Evolutionary conservation across 2,113 vertebrate genomes (phyloP).

Genomic region (Pachycephala philippinensis): DNA sequence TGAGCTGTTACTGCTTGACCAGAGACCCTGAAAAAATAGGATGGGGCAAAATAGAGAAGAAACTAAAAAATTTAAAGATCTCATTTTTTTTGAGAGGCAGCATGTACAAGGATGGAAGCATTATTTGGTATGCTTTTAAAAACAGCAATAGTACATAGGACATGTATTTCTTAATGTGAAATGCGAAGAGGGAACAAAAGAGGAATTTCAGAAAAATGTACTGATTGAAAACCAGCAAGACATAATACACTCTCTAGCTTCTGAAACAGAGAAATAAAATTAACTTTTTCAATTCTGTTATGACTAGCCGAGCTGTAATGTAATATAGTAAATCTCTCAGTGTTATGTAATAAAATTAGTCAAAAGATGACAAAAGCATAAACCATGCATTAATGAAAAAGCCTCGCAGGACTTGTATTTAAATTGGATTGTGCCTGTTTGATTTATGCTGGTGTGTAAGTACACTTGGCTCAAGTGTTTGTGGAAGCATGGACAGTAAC

Average conservation of each 20-base stretch:
- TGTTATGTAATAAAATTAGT: slow-evolving; percentile 46
- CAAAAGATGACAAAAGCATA: slow-evolving; percentile 51
- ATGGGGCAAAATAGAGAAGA: neutral
- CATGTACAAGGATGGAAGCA: neutral
- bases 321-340: slow-evolving; percentile 20
- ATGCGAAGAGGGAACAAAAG: neutral
- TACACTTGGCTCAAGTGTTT: neutral
- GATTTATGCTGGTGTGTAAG: slow-evolving; percentile 30
- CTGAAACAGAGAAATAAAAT: slow-evolving; percentile 21
- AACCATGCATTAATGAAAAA: slow-evolving; percentile 48
- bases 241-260: neutral
- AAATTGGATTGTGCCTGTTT: slow-evolving; percentile 45
- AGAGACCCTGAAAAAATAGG: neutral
- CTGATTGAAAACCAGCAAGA: neutral
- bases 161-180: neutral
- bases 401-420: slow-evolving; percentile 14
- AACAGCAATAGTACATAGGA: accelerated
- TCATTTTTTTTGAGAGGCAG: neutral
- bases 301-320: slow-evolving; percentile 15
- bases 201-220: neutral
- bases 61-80: neutral
- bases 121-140: neutral
- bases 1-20: neutral
- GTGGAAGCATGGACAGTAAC: neutral
- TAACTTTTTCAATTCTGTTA: slow-evolving; percentile 20